phyloP scores from a whole-genome alignment of 1,140 invertebrate genomes.

The Goniozus legneri region DNA sequence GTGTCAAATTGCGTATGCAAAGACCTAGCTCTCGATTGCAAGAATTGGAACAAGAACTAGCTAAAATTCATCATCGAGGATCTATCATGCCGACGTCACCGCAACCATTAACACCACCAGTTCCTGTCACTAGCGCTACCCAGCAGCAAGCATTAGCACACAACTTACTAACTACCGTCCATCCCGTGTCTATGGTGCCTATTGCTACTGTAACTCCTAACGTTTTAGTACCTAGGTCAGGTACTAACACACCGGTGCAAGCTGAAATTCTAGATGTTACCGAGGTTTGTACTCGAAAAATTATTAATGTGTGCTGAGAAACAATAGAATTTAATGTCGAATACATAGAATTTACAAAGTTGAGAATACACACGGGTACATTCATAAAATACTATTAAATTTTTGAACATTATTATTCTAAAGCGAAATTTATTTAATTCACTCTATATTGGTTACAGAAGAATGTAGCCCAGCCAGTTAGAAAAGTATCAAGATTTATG shows the following conservation, averaged over 20 bases:
- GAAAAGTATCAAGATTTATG: constrained; percentile 56
- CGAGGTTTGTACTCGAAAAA: constrained; percentile 29
- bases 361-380: no score
- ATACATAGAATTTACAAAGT: no score
- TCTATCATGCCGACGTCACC: constrained; percentile 32
- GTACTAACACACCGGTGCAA: constrained; percentile 32
- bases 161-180: constrained; percentile 31
- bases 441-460: not conserved
- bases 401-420: no score
- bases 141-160: constrained; percentile 22
- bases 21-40: constrained; percentile 45
- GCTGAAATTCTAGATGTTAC: constrained; percentile 37
- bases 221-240: constrained; percentile 31
- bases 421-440: no score
- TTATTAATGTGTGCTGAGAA: not conserved
- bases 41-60: constrained; percentile 48
- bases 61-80: constrained; percentile 47
- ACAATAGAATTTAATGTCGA: no score
- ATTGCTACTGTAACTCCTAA: constrained; percentile 35
- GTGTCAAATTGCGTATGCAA: constrained; percentile 33
- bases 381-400: no score
- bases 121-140: constrained; percentile 24
- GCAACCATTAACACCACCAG: constrained; percentile 37
- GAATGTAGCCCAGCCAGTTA: constrained; percentile 34
- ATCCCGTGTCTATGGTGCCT: constrained; percentile 31